These are phyloP conservation scores for Tortrix viridana DNA, from an alignment of 2,888 invertebrate species.

Conservation along the genomic window DNA sequence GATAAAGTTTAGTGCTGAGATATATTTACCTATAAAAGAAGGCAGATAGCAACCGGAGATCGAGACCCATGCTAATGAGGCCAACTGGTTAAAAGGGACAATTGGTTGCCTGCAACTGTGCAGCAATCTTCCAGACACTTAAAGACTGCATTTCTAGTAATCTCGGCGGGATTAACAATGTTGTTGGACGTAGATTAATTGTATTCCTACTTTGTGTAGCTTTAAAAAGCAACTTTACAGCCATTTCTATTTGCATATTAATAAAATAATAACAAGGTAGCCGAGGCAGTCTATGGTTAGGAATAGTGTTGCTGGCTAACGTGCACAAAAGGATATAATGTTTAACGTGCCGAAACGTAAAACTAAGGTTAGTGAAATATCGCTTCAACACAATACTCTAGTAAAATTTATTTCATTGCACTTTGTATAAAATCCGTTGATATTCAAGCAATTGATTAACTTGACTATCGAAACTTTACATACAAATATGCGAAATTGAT, in stretches of 20 bases:
- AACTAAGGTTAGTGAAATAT: no score
- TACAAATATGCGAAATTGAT: constrained; percentile 84
- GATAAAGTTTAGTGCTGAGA: background rate
- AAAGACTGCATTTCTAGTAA: constrained; percentile 68
- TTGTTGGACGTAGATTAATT: constrained; percentile 68
- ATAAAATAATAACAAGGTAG: no score
- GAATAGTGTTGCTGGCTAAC: no score
- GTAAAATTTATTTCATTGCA: constrained; percentile 43
- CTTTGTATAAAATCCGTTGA: constrained; percentile 34
- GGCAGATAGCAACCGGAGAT: constrained; percentile 49
- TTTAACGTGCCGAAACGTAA: no score
- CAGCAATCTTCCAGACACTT: constrained; percentile 70
- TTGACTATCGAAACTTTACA: constrained; percentile 72
- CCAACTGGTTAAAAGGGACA: constrained; percentile 72
- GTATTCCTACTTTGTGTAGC: constrained; percentile 51
- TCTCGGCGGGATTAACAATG: constrained; percentile 60
- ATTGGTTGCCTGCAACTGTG: constrained; percentile 62
- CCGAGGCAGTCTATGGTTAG: no score
- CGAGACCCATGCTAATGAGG: constrained; percentile 71
- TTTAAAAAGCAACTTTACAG: constrained; percentile 54
- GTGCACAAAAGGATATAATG: no score
- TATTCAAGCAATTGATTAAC: constrained; percentile 72
- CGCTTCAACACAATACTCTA: constrained; percentile 16
- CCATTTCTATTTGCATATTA: constrained; percentile 47
- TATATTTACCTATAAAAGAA: constrained; percentile 9